Evolutionary conservation across 2,113 vertebrate genomes (phyloP).

Genomic region (Erythrocercus mccallii): DNA sequence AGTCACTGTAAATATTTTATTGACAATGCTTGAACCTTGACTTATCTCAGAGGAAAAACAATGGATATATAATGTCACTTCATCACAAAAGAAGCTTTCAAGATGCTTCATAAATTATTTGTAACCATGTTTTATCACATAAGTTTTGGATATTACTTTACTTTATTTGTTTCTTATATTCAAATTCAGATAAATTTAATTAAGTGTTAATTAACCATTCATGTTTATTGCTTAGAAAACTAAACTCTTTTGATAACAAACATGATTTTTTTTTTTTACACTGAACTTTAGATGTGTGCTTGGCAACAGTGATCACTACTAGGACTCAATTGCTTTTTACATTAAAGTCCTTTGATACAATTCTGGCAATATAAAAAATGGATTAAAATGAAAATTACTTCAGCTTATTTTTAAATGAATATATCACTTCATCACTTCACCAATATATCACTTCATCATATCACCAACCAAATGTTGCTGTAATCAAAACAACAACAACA

Average conservation of each 20-base stretch:
- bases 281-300: not conserved
- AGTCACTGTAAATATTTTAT: not conserved
- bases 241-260: not conserved
- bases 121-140: not conserved
- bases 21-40: not conserved
- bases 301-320: not conserved
- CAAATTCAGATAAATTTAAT: not conserved
- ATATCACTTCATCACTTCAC: not conserved
- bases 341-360: not conserved
- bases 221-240: not conserved
- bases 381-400: not conserved
- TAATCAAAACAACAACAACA: not conserved
- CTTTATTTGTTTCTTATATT: not conserved
- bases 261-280: not conserved
- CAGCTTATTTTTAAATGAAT: not conserved
- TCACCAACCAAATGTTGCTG: not conserved
- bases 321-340: not conserved
- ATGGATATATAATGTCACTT: not conserved
- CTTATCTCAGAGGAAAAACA: conserved; percentile 41
- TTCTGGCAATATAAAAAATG: not conserved
- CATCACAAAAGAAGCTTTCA: not conserved
- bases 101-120: not conserved
- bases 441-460: not conserved
- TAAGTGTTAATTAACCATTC: not conserved
- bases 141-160: not conserved